Conservation (phyloP, 2,113 vertebrate genomes). For the Carollia perspicillata region DNA sequence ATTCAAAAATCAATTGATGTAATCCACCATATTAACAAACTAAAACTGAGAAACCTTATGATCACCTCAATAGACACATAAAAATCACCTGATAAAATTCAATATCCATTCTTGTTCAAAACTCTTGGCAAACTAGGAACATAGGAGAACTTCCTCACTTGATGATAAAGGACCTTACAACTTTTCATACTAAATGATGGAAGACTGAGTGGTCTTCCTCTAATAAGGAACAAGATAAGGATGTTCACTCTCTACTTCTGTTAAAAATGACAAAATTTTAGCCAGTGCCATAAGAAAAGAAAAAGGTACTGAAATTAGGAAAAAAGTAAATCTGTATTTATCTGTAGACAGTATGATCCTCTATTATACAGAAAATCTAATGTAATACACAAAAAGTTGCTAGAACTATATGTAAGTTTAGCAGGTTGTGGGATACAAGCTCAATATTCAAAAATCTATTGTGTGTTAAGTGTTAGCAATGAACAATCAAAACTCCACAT, state of each 20-base stretch:
- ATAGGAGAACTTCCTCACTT: background rate
- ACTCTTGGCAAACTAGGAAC: background rate
- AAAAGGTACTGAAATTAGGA: background rate
- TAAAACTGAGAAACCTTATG: background rate
- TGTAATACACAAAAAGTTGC: background rate
- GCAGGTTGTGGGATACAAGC: background rate
- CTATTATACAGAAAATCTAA: background rate
- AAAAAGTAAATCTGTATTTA: background rate
- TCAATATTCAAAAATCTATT: background rate
- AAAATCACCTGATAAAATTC: background rate
- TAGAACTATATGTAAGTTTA: background rate
- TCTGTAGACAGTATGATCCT: background rate
- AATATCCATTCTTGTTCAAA: constrained; percentile 2
- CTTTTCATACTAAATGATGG: background rate
- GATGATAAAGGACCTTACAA: background rate
- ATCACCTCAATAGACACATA: background rate
- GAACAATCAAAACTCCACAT: constrained; percentile 26
- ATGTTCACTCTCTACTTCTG: background rate
- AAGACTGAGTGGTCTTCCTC: background rate
- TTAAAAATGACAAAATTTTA: background rate
- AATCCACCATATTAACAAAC: background rate
- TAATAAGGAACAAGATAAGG: background rate
- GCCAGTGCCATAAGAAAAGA: constrained; percentile 14
- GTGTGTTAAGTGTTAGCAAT: background rate
- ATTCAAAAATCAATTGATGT: background rate